phyloP scores from a whole-genome alignment of 2,888 invertebrate genomes.

The Megastigmus dorsalis region DNA sequence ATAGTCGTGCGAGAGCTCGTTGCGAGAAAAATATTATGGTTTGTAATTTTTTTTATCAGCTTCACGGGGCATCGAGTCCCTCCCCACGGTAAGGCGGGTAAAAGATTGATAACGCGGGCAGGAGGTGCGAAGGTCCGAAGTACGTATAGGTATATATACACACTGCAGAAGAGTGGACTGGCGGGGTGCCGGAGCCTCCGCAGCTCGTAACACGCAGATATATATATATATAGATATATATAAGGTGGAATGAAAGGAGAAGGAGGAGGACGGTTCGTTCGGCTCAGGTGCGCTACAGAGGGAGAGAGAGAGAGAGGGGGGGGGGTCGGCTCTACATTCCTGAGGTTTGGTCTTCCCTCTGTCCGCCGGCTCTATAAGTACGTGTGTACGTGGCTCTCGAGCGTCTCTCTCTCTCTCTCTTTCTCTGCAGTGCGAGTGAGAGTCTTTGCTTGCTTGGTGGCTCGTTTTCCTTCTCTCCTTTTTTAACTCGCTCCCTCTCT shows the following conservation, averaged over 20 bases:
- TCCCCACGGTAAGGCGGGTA: background rate
- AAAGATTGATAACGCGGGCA: constrained; percentile 17
- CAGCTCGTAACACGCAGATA: too few relatives aligned
- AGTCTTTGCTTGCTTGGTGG: background rate
- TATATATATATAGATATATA: too few relatives aligned
- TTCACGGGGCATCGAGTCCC: too few relatives aligned
- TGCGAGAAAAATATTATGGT: too few relatives aligned
- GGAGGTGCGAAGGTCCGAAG: constrained; percentile 1
- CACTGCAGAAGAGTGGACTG: background rate
- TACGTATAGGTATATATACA: background rate
- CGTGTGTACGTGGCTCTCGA: too few relatives aligned
- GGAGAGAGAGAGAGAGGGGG: constrained; percentile 40
- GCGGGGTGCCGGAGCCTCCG: too few relatives aligned
- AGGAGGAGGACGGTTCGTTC: constrained; percentile 40
- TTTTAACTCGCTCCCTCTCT: background rate
- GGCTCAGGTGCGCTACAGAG: background rate
- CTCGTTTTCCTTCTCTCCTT: background rate
- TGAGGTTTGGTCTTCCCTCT: constrained; percentile 61
- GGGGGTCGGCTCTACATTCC: constrained; percentile 62
- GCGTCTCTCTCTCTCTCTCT: constrained; percentile 13
- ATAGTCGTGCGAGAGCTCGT: too few relatives aligned
- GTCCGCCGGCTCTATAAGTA: constrained; percentile 26
- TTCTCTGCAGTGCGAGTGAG: too few relatives aligned
- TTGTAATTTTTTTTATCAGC: too few relatives aligned
- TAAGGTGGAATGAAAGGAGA: constrained; percentile 1